Percentiles rank a stretch among this genome's conserved stretches.
phyloP scores from a whole-genome alignment of 2,797 vertebrate species.

The Pagetopsis macropterus region DNA sequence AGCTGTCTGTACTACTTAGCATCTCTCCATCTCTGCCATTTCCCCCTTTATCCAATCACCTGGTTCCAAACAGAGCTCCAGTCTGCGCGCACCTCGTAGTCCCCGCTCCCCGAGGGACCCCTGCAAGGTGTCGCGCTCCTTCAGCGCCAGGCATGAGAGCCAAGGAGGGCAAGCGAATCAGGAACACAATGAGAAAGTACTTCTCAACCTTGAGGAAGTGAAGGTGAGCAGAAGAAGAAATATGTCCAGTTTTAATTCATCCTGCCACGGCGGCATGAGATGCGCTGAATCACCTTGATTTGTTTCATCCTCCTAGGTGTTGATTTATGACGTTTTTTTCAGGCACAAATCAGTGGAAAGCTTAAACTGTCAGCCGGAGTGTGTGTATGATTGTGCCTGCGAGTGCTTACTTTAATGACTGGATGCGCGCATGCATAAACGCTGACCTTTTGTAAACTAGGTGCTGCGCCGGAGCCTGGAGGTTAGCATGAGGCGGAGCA shows the following conservation, averaged over 20 bases:
- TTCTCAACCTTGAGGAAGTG: constrained; percentile 86
- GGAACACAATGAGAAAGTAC: constrained; percentile 80
- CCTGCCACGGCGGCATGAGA: neutral
- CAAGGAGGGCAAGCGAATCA: constrained; percentile 54
- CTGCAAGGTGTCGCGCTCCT: constrained; percentile 60
- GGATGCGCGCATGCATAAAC: constrained; percentile 29
- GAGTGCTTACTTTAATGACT: constrained; percentile 4
- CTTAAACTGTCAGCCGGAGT: constrained; percentile 24
- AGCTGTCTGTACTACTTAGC: constrained; percentile 69
- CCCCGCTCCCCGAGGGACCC: constrained; percentile 56
- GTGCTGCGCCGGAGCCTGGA: constrained; percentile 88
- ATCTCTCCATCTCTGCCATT: constrained; percentile 58
- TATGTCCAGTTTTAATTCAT: neutral
- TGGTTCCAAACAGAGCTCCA: constrained; percentile 63
- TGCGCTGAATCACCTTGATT: constrained; percentile 22
- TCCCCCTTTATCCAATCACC: constrained; percentile 36
- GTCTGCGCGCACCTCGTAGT: constrained; percentile 59
- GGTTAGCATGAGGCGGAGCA: constrained; percentile 79
- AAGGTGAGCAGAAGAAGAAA: constrained; percentile 77
- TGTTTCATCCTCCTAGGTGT: constrained; percentile 22
- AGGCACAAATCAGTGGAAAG: constrained; percentile 19
- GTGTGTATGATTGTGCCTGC: neutral
- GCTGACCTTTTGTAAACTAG: constrained; percentile 75
- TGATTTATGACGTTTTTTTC: constrained; percentile 18
- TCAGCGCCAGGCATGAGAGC: constrained; percentile 61